phyloP scores from a whole-genome alignment of 1,140 invertebrate species.

The Procambarus clarkii region DNA sequence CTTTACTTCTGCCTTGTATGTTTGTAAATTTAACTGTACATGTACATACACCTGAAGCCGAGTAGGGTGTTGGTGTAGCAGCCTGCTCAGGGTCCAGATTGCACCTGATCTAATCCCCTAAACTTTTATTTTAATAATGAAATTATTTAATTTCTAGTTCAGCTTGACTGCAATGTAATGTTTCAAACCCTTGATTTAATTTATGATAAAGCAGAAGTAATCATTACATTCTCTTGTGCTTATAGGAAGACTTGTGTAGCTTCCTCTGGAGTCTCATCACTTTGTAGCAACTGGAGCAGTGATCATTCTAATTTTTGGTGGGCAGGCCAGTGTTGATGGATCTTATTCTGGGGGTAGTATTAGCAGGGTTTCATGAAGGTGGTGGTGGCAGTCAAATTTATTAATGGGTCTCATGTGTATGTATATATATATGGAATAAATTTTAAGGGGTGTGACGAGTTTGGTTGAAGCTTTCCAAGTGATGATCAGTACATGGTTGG shows the following conservation, averaged over 20 bases:
- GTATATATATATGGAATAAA: slow-evolving; percentile 20
- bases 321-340: slow-evolving; percentile 21
- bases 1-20: slow-evolving; percentile 66
- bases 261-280: slow-evolving; percentile 43
- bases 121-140: neutral
- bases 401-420: slow-evolving; percentile 16
- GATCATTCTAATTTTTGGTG: slow-evolving; percentile 6
- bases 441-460: neutral
- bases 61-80: slow-evolving; percentile 53
- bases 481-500: slow-evolving; percentile 12
- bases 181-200: slow-evolving; percentile 34
- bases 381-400: slow-evolving; percentile 20
- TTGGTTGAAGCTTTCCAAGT: slow-evolving; percentile 9
- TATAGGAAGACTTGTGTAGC: slow-evolving; percentile 17
- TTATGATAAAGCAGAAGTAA: slow-evolving; percentile 31
- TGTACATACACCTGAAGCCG: slow-evolving; percentile 62
- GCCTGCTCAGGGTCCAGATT: slow-evolving; percentile 59
- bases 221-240: slow-evolving; percentile 4
- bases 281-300: slow-evolving; percentile 12
- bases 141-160: slow-evolving; percentile 26
- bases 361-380: neutral
- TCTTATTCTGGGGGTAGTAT: slow-evolving; percentile 12
- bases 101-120: slow-evolving; percentile 24
- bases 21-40: slow-evolving; percentile 64
- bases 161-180: slow-evolving; percentile 46